Evolutionary conservation across 30 jellyfish, hydroid and myxozoan species (phyloP), one percentile per base, ranked within the genome.

Genomic region (Aurelia coerulea): DNA sequence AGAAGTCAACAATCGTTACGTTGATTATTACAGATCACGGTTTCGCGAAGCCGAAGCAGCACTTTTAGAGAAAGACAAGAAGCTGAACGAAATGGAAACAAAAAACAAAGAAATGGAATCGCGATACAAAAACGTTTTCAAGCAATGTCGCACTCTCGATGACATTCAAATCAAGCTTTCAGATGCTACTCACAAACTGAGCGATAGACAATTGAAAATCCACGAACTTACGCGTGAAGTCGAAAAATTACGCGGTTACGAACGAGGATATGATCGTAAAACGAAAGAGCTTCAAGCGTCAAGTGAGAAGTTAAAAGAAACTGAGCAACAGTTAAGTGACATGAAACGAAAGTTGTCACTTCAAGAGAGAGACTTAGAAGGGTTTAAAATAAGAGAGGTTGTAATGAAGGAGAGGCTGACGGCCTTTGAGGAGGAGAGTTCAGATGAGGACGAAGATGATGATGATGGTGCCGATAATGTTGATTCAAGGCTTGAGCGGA

Each of bases 161-260:
- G 97, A 95, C 31, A 81, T 95, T 37, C 99, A 95, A 74, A 68
- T 80, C 32, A 90, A 90, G 53, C 90, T 95, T 4, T 90, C 99
- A 15, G 99, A 95, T 68, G 98, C 99, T 10, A 95, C 99, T 9
- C 99, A 95, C 77, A 95, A 95, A 79, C 76, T 95, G 59, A 95
- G 99, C 72, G 99, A 95, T 60, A 80, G 99, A 23, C 99, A 95
- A 67, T 65, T 95, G 79, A 95, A 95, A 73, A 95, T 95, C 32
- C 99, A 95, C 73, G 97, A 88, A 58, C 91, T 95, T n/a, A 95
- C 98, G 46, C 80, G 96, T 1, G 97, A 95, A 82, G 91, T 91
- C 68, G 99, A 95, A 62, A 76, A 81, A 65, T 75, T 95, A 54
- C 91, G 93, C 35, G 93, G 92, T 5, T 83, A 76, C 69, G 99